phyloP scores from a whole-genome alignment of 2,888 invertebrate genomes.

The Nebria salina region DNA sequence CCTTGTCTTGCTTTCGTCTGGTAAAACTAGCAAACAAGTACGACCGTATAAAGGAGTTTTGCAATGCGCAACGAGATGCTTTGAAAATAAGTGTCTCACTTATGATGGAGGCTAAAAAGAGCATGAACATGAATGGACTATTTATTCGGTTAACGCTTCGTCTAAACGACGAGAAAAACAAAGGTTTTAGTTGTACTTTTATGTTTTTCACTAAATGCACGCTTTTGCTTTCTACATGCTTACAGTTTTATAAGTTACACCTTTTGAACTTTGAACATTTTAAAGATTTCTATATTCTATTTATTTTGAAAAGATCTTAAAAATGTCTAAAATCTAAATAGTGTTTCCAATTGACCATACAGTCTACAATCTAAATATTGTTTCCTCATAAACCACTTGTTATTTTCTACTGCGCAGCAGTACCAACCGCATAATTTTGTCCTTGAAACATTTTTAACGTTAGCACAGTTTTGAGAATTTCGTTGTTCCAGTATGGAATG shows the following conservation, averaged over 20 bases:
- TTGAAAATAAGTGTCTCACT: slow-evolving; percentile 30
- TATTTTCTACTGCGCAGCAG: no score
- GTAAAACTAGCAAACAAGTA: background rate
- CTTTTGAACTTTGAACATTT: background rate
- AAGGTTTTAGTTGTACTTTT: background rate
- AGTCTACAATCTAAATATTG: no score
- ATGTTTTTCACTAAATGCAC: background rate
- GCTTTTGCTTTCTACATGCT: background rate
- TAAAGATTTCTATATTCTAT: background rate
- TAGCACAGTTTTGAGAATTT: no score
- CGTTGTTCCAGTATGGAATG: background rate
- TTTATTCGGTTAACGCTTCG: slow-evolving; percentile 14
- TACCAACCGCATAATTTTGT: no score
- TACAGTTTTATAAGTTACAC: background rate
- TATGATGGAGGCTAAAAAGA: slow-evolving; percentile 19
- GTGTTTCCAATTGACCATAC: no score
- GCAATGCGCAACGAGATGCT: slow-evolving; percentile 8
- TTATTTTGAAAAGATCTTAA: no score
- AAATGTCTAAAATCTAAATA: no score
- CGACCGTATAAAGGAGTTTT: background rate
- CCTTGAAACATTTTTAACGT: no score
- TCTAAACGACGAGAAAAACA: background rate
- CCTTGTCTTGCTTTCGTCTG: background rate
- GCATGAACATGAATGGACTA: slow-evolving; percentile 13
- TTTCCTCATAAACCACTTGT: no score